Evolutionary conservation across 2,888 invertebrate species (phyloP), one percentile per base, ranked within the genome.

Genomic region (Caenorhabditis sinica): DNA sequence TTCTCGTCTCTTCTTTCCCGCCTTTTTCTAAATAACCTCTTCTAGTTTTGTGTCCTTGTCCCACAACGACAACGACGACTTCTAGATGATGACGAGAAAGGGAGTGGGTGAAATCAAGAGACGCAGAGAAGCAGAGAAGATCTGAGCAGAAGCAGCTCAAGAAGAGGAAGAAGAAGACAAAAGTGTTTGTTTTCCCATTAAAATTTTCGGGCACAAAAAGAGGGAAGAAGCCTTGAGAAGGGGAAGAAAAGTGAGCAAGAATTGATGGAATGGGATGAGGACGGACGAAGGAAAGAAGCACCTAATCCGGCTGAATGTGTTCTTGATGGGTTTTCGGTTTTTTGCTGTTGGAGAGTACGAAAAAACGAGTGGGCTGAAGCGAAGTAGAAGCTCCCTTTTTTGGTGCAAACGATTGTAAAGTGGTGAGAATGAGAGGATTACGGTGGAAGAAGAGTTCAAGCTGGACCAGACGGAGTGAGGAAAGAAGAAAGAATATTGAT

Each of bases 151-250:
- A n/a, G n/a, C n/a, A n/a, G n/a, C n/a, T n/a, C n/a, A n/a, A n/a
- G n/a, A n/a, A n/a, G n/a, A n/a, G n/a, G n/a, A 63, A 75, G 56
- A 43, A 17, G 25, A 11, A 40, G 43, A 28, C 65, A 66, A 45
- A 76, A 61, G 76, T 69, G 76, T 77, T 77, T 77, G 77, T 71
- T 77, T 77, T 71, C 79, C 63, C 79, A 79, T 79, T 79, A 79
- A 79, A 71, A 79, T 72, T 40, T 40, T 63, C 66, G 53, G 36
- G 53, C 49, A 49, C 20, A 74, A 63, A 17, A 58, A 23, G 43
- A 58, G 33, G 51, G 40, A 49, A 68, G 69, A 69, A 71, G 60
- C 9, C 72, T 72, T 69, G 69, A 69, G 53, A 17, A 56, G 60
- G 15, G 30, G 49, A 33, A 36, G 43, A 60, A 73, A 73, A 73